Evolutionary conservation across 1,140 invertebrate species (phyloP).

Genomic region (Aphidius ervi): DNA sequence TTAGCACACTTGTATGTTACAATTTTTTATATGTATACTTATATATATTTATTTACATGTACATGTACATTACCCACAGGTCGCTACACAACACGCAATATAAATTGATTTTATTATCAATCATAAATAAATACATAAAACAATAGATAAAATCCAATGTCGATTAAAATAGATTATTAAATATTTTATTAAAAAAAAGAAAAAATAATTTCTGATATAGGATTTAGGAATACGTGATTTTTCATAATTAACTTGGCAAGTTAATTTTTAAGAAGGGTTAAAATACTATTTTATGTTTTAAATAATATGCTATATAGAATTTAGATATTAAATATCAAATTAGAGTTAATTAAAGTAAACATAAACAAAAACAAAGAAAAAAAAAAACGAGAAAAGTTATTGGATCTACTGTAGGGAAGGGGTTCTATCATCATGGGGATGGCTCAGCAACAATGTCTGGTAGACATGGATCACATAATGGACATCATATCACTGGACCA

Average conservation of each 20-base stretch:
- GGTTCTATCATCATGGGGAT: conserved; percentile 40
- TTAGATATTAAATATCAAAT: too few relatives aligned
- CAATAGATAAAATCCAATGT: not conserved
- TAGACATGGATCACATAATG: conserved; percentile 40
- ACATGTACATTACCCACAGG: conserved; percentile 17
- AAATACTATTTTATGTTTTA: too few relatives aligned
- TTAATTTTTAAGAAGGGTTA: too few relatives aligned
- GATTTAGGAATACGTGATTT: not conserved
- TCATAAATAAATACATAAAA: not conserved
- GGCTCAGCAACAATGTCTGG: conserved; percentile 41
- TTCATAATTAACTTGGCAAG: too few relatives aligned
- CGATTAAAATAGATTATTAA: too few relatives aligned
- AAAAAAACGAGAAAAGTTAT: conserved; percentile 33
- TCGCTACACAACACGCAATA: conserved; percentile 13
- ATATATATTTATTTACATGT: conserved; percentile 7
- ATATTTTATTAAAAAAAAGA: not conserved
- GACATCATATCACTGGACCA: conserved; percentile 51
- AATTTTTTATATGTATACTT: conserved; percentile 10
- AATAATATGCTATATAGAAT: too few relatives aligned
- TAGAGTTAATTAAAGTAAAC: not conserved
- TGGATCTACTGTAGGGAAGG: conserved; percentile 53
- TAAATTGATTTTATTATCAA: too few relatives aligned
- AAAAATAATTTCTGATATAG: not conserved
- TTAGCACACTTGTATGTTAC: conserved; percentile 11
- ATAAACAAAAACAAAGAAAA: conserved; percentile 22